These are phyloP conservation scores for Luehdorfia chinensis DNA, from an alignment of 1,140 invertebrate genomes.

Conservation along the genomic window DNA sequence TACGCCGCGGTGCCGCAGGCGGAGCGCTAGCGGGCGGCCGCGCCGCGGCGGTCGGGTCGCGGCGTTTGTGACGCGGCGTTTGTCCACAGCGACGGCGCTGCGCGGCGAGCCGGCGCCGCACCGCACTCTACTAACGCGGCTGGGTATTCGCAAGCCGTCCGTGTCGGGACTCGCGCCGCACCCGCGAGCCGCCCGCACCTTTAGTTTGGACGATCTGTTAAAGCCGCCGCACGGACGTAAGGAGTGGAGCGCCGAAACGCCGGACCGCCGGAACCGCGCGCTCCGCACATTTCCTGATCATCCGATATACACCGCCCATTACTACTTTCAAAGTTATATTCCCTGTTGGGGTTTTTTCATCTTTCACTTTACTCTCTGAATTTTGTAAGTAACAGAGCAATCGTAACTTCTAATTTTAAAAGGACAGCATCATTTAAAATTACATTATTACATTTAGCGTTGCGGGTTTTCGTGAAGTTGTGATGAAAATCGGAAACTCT, in stretches of 20 bases:
- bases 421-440: no score
- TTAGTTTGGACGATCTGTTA: slow-evolving; percentile 90
- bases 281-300: slow-evolving; percentile 41
- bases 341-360: no score
- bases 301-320: background rate
- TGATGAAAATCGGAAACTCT: no score
- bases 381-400: no score
- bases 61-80: slow-evolving; percentile 43
- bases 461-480: no score
- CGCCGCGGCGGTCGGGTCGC: slow-evolving; percentile 23
- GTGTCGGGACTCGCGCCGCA: slow-evolving; percentile 84
- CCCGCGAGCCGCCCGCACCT: slow-evolving; percentile 81
- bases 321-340: no score
- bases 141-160: slow-evolving; percentile 89
- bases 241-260: slow-evolving; percentile 59
- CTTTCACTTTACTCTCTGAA: no score
- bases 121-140: slow-evolving; percentile 84
- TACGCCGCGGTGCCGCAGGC: slow-evolving; percentile 53
- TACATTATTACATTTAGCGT: no score
- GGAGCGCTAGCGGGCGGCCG: slow-evolving; percentile 43
- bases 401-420: no score
- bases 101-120: slow-evolving; percentile 69
- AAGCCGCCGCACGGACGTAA: slow-evolving; percentile 85
- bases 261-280: slow-evolving; percentile 34
- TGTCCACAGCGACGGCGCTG: slow-evolving; percentile 56